Evolutionary conservation across 2,797 vertebrate species (phyloP), one percentile per base, ranked within the genome.

Genomic region (Percopsis omiscomaycus): DNA sequence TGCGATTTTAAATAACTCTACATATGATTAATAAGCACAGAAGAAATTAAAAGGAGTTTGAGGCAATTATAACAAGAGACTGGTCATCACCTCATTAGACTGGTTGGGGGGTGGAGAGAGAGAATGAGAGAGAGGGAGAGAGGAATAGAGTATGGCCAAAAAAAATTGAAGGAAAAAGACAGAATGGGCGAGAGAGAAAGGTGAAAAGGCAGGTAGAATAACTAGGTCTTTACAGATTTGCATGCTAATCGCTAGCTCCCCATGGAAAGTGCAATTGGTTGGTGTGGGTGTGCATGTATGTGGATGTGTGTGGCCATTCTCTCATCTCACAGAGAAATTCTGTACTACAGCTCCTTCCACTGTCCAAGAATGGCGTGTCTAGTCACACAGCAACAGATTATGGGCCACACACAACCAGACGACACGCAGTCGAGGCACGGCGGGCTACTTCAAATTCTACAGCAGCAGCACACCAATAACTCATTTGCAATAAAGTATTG

Each of bases 1-100:
- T 97, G 95, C 94, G 92, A 94, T 98, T 97, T 98, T 99, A 99
- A 98, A 98, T 98, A 98, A 98, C 95, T 96, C 94, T 95, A 95
- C 92, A 93, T 96, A 96, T 98, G 96, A 98, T 98, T 98, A 98
- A 98, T 97, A 96, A 91, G 94, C 95, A 95, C 92, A 73, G 74
- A 81, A 83, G 94, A 97, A 98, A 98, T 98, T 96, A 97, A 97
- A 96, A 95, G 92, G 93, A 96, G 94, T 98, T 95, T 92, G 93
- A 97, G 96, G 96, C 96, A 98, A 98, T 98, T 97, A 97, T 95
- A 95, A 95, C 93, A 93, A 94, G 95, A 93, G 94, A 93, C 92
- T 97, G 96, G 96, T 96, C 95, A 94, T 95, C 96, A 97, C 95
- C 96, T 97, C 96, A 96, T 98, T 97, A 98, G 94, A 92, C 88